Conservation (phyloP, 2,797 vertebrate species). For the Oceanodroma leucorhoa region DNA sequence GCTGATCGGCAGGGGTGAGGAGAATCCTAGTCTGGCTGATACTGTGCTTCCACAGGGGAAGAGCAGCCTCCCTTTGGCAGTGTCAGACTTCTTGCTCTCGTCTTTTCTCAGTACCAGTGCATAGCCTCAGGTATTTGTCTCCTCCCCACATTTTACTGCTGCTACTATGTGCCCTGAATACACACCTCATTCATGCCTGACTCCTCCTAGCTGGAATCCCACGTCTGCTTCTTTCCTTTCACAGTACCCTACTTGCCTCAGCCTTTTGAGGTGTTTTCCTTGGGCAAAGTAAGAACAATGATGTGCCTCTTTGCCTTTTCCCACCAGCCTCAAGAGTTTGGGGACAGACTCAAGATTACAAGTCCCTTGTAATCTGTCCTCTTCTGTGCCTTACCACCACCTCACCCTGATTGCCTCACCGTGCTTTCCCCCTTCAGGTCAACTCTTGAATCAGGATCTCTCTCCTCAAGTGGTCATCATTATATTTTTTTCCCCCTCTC, state of each 20-base stretch:
- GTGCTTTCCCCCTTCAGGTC: background rate
- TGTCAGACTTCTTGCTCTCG: background rate
- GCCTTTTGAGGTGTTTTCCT: background rate
- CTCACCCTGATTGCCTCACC: background rate
- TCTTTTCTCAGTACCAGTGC: background rate
- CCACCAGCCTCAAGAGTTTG: background rate
- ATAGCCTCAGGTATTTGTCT: background rate
- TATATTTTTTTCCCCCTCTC: background rate
- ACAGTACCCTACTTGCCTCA: background rate
- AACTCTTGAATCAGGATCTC: background rate
- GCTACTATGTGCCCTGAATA: background rate
- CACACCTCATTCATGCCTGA: background rate
- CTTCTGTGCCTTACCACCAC: background rate
- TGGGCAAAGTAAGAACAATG: background rate
- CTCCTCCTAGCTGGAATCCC: background rate
- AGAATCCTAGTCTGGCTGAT: background rate
- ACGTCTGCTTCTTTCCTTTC: background rate
- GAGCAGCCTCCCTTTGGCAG: background rate
- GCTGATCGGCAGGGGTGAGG: background rate
- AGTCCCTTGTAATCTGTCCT: background rate
- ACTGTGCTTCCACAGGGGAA: background rate
- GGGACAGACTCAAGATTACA: background rate
- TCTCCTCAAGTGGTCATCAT: background rate
- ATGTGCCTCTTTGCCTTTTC: background rate
- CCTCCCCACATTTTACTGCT: background rate